Conservation (phyloP, 2,888 invertebrate species). For the Parasteatoda lunata region DNA sequence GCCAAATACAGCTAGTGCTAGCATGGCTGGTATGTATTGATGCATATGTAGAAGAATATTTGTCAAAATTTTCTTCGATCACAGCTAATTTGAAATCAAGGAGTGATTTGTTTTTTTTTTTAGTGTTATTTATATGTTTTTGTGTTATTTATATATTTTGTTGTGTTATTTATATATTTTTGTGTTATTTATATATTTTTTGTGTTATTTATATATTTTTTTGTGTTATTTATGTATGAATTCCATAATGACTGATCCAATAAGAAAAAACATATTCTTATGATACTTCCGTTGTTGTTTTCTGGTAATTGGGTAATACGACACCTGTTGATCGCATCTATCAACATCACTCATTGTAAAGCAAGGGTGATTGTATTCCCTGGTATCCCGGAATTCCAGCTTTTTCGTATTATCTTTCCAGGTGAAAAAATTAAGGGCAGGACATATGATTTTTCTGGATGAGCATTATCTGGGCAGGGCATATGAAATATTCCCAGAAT, state of each 20-base stretch:
- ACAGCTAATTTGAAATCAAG: conserved; percentile 17
- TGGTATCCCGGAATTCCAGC: conserved; percentile 25
- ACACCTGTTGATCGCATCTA: conserved; percentile 37
- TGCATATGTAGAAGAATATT: conserved; percentile 25
- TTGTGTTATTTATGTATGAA: conserved; percentile 19
- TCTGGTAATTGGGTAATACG: conserved; percentile 24
- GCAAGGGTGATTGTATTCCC: conserved; percentile 34
- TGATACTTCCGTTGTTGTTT: conserved; percentile 42
- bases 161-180: too few species aligned
- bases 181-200: not conserved
- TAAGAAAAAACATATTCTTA: not conserved
- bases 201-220: not conserved
- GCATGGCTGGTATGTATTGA: conserved; percentile 24
- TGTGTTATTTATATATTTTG: not conserved
- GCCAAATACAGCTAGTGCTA: conserved; percentile 12
- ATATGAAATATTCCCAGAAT: too few species aligned
- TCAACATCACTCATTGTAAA: conserved; percentile 24
- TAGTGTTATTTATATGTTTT: not conserved
- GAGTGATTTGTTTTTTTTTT: conserved; percentile 11
- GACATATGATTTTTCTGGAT: too few species aligned
- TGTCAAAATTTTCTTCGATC: conserved; percentile 23
- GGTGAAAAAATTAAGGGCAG: too few species aligned
- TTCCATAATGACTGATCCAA: conserved; percentile 49
- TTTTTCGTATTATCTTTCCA: too few species aligned
- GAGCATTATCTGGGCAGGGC: too few species aligned